These are phyloP conservation scores for Halcyon smyrnensis DNA, from an alignment of 2,797 vertebrate genomes.

Conservation along the genomic window DNA sequence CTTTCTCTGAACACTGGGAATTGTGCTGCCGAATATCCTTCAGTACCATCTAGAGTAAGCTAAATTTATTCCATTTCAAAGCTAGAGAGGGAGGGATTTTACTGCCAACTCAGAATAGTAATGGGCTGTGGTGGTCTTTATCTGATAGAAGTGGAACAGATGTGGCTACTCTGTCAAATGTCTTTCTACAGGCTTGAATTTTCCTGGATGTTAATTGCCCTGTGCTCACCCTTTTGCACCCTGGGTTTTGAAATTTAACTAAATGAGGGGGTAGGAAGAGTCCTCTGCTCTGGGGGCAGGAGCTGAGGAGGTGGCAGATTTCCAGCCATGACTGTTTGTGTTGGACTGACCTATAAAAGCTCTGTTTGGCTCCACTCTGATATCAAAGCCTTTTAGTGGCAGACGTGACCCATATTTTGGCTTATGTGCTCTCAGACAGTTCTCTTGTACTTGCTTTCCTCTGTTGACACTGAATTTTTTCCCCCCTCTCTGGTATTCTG, in stretches of 20 bases:
- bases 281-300: neutral
- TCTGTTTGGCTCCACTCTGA: neutral
- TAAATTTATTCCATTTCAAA: slow-evolving; percentile 52
- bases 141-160: neutral
- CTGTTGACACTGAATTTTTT: neutral
- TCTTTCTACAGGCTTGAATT: neutral
- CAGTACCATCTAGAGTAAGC: slow-evolving; percentile 13
- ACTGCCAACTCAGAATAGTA: neutral
- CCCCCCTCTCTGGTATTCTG: neutral
- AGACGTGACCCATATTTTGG: neutral
- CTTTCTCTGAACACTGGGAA: slow-evolving; percentile 59
- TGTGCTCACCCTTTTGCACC: neutral
- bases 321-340: neutral
- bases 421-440: neutral
- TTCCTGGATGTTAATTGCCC: neutral
- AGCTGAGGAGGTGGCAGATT: neutral
- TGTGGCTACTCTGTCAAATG: neutral
- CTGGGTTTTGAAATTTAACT: neutral
- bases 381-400: neutral
- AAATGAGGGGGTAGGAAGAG: neutral
- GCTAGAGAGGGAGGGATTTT: slow-evolving; percentile 41
- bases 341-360: neutral
- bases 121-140: slow-evolving; percentile 39
- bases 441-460: neutral
- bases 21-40: slow-evolving; percentile 55